These are phyloP conservation scores for Bungarus multicinctus DNA, from an alignment of 2,113 vertebrate genomes.

Conservation along the genomic window DNA sequence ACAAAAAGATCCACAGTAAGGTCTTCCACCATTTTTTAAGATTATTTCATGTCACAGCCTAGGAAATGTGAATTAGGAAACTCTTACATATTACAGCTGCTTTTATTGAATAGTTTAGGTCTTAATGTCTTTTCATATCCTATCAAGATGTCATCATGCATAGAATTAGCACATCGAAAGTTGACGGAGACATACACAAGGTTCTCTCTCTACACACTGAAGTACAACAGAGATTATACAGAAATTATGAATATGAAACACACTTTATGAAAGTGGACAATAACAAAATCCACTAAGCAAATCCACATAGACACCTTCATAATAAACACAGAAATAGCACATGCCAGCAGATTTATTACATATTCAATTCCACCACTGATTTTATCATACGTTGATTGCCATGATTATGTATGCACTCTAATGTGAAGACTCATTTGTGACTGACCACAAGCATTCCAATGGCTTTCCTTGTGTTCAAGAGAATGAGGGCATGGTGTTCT, in stretches of 20 bases:
- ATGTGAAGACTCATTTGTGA: neutral
- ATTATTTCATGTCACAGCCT: neutral
- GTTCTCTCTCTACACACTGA: neutral
- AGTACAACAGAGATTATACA: neutral
- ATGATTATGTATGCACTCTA: neutral
- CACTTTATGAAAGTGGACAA: neutral
- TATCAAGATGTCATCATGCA: neutral
- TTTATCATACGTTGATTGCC: neutral
- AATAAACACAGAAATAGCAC: neutral
- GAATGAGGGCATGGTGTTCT: neutral
- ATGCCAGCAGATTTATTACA: neutral
- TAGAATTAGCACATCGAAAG: neutral
- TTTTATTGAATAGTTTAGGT: neutral
- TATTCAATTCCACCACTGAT: neutral
- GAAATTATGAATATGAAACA: neutral
- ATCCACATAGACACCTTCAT: neutral
- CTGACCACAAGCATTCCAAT: neutral
- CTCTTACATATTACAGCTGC: neutral
- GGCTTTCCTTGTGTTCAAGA: neutral
- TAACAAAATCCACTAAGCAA: neutral
- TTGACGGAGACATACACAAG: too few species aligned
- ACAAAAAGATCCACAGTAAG: neutral
- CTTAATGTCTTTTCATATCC: neutral
- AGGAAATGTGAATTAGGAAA: slow-evolving; percentile 9
- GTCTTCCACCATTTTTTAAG: neutral